Percentiles rank a stretch among this genome's conserved stretches.
Evolutionary conservation across 2,888 invertebrate species (phyloP).

Genomic region (Itoplectis maculator): DNA sequence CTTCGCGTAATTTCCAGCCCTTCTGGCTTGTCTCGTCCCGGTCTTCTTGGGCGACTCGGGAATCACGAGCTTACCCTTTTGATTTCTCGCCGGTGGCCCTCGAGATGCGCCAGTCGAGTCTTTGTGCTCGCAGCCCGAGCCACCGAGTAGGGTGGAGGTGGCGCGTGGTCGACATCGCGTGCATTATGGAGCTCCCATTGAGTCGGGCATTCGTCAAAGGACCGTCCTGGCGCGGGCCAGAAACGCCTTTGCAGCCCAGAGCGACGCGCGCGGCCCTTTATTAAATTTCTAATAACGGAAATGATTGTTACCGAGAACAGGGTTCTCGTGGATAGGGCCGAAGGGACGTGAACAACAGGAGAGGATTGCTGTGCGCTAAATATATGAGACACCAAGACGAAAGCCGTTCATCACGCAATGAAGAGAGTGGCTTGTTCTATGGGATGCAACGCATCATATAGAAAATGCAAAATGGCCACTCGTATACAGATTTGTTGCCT

Average conservation of each 20-base stretch:
- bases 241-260: constrained; percentile 3
- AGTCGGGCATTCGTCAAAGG: constrained; percentile 64
- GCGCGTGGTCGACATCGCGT: constrained; percentile 44
- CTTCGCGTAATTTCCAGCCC: constrained; percentile 69
- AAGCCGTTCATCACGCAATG: neutral
- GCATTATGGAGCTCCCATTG: constrained; percentile 63
- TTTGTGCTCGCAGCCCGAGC: constrained; percentile 38
- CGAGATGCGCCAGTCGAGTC: constrained; percentile 1
- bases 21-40: constrained; percentile 34
- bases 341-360: neutral
- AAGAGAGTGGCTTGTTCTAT: neutral
- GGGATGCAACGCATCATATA: too few species aligned
- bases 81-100: constrained; percentile 45
- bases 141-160: neutral
- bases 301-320: constrained; percentile 81
- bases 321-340: neutral
- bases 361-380: neutral
- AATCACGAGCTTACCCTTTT: constrained; percentile 44
- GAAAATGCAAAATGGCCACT: too few species aligned
- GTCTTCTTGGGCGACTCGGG: constrained; percentile 36
- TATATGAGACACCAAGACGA: neutral
- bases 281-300: constrained; percentile 83
- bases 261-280: constrained; percentile 74
- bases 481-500: too few species aligned
- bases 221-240: constrained; percentile 30